phyloP scores from a whole-genome alignment of 1,140 invertebrate genomes.

The Heterodera schachtii region DNA sequence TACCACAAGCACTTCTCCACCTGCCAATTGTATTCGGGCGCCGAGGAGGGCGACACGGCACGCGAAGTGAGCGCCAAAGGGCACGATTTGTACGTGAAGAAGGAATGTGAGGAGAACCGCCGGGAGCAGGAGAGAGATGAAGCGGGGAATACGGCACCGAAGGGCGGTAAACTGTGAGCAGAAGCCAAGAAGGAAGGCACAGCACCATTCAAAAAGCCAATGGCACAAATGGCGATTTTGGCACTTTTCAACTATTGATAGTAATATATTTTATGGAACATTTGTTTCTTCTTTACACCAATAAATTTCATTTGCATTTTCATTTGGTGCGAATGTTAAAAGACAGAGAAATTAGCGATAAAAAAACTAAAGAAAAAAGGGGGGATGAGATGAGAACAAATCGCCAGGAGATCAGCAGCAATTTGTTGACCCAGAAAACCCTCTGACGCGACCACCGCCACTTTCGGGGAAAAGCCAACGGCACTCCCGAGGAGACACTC shows the following conservation, averaged over 20 bases:
- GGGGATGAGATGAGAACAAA: background rate
- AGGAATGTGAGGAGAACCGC: slow-evolving; percentile 2
- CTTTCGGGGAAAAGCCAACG: too few relatives aligned
- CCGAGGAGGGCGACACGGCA: slow-evolving; percentile 32
- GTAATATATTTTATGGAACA: background rate
- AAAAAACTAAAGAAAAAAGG: background rate
- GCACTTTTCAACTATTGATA: too few relatives aligned
- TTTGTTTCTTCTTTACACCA: background rate
- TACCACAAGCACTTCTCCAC: slow-evolving; percentile 53
- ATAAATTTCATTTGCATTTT: background rate
- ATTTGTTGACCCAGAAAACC: slow-evolving; percentile 3
- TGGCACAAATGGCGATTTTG: background rate
- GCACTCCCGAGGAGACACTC: background rate
- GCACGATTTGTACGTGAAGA: slow-evolving; percentile 44
- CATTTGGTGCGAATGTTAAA: background rate
- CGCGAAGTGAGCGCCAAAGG: slow-evolving; percentile 46
- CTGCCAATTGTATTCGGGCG: slow-evolving; percentile 52
- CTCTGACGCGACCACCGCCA: background rate
- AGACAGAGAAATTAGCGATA: background rate
- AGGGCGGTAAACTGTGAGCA: background rate
- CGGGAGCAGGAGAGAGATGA: slow-evolving; percentile 4
- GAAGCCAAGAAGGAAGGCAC: background rate
- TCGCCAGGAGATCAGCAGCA: background rate
- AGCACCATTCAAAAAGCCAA: background rate
- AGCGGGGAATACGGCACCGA: background rate